phyloP scores from a whole-genome alignment of 2,113 vertebrate genomes.

The Xenopus borealis region DNA sequence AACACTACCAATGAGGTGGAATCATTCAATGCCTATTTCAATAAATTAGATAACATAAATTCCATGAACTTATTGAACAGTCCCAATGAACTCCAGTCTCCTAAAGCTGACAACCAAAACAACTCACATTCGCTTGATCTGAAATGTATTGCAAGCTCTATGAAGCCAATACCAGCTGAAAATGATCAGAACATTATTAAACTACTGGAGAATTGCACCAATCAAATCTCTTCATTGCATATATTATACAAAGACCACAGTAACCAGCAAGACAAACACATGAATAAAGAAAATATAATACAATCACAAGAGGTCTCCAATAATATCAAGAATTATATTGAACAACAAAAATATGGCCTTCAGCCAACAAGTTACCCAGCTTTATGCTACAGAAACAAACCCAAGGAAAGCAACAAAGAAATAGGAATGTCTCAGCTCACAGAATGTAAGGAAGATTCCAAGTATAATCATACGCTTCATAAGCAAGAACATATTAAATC shows the following conservation, averaged over 20 bases:
- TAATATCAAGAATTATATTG: constrained; percentile 6
- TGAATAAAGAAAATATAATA: neutral
- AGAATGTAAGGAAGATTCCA: neutral
- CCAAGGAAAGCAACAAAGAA: neutral
- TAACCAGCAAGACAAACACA: neutral
- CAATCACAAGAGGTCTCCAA: neutral
- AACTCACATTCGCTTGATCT: constrained; percentile 34
- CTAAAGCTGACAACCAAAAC: constrained; percentile 50
- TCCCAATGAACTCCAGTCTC: constrained; percentile 37
- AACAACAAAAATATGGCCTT: neutral
- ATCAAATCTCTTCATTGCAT: constrained; percentile 65
- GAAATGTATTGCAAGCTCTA: constrained; percentile 48
- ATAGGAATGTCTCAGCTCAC: neutral
- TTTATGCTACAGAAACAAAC: neutral
- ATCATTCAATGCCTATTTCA: constrained; percentile 64
- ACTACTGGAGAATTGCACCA: constrained; percentile 60
- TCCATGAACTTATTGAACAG: constrained; percentile 49
- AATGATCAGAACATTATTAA: constrained; percentile 57
- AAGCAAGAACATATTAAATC: no score
- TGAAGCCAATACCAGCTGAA: constrained; percentile 50
- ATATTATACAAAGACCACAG: constrained; percentile 53
- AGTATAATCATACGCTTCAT: neutral
- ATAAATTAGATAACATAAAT: constrained; percentile 56
- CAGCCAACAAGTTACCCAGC: constrained; percentile 1
- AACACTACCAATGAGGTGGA: constrained; percentile 60